A percentile compares a stretch with the other conserved stretches of the same genome.
Conservation (phyloP, 2,797 vertebrate genomes). For the Alfaro cultratus region DNA sequence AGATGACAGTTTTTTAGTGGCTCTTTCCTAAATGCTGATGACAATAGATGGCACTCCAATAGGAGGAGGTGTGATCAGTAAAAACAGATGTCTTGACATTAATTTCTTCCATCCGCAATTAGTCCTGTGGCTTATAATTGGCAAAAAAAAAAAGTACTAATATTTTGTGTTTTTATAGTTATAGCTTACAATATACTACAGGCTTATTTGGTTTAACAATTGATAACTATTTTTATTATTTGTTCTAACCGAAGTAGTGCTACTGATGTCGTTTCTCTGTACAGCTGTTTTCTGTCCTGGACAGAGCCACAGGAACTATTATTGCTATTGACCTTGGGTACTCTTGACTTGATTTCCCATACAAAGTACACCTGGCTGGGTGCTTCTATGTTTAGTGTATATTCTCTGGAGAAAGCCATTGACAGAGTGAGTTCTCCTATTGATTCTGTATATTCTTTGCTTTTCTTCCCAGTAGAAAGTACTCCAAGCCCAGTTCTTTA, state of each 20-base stretch:
- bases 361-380: background rate
- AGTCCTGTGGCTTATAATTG: background rate
- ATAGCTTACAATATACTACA: background rate
- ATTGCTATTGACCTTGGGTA: background rate
- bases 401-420: background rate
- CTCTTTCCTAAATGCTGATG: constrained; percentile 33
- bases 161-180: background rate
- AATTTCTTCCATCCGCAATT: constrained; percentile 33
- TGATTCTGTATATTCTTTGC: background rate
- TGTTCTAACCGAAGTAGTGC: background rate
- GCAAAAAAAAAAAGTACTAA: background rate
- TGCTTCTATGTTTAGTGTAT: background rate
- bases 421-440: background rate
- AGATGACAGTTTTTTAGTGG: constrained; percentile 54
- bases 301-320: background rate
- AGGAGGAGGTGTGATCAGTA: constrained; percentile 10
- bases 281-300: background rate
- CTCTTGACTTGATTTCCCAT: background rate
- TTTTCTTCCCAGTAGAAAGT: background rate
- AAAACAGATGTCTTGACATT: constrained; percentile 42
- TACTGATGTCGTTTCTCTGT: background rate
- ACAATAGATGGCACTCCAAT: constrained; percentile 22
- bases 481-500: background rate
- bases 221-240: background rate
- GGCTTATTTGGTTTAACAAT: background rate